These are phyloP conservation scores for Oriolus oriolus DNA, from an alignment of 2,113 vertebrate genomes.

Conservation along the genomic window DNA sequence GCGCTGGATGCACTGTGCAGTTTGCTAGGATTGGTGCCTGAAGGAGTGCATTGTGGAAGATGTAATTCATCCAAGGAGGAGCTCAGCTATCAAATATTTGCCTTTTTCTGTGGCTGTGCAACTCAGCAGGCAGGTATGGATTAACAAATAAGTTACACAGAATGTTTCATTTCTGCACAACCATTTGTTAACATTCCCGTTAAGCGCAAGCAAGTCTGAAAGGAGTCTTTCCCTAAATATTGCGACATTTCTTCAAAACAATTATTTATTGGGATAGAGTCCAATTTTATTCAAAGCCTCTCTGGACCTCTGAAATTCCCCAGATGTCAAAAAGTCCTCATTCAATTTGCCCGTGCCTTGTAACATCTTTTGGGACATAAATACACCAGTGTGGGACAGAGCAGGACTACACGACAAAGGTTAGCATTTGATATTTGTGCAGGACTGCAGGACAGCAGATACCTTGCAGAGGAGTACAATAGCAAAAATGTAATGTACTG, in stretches of 20 bases:
- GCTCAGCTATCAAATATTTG: background rate
- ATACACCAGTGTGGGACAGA: background rate
- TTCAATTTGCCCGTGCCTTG: background rate
- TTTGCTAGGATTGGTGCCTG: background rate
- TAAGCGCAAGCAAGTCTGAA: background rate
- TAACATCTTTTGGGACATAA: background rate
- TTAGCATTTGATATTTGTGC: background rate
- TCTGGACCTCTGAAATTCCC: background rate
- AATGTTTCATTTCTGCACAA: background rate
- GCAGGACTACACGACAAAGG: background rate
- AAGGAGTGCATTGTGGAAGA: background rate
- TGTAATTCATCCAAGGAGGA: background rate
- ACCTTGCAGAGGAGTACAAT: background rate
- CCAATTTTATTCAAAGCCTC: background rate
- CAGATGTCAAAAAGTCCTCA: background rate
- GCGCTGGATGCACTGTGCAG: rapidly evolving
- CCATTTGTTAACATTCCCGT: background rate
- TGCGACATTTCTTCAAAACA: background rate
- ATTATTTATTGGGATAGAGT: background rate
- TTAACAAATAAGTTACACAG: background rate
- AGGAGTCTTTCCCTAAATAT: background rate
- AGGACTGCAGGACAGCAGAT: background rate
- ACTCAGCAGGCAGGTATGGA: background rate
- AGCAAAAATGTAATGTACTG: background rate
- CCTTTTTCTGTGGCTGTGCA: background rate